A percentile compares a stretch with the other conserved stretches of the same genome.
Conservation (phyloP, 2,113 vertebrate genomes). For the Psephotus haematonotus region DNA sequence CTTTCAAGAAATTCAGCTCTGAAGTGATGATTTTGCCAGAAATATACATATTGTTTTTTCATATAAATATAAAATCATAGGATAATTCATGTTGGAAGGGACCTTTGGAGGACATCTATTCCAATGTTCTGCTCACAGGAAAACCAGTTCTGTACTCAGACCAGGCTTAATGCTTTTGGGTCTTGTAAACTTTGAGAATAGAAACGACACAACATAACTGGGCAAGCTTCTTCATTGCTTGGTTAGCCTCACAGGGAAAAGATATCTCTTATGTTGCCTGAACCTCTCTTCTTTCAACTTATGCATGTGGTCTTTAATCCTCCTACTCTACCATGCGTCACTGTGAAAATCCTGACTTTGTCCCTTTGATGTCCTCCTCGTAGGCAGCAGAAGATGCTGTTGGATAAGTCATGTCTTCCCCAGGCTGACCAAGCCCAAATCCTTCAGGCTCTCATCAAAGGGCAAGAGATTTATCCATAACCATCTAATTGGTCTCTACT, state of each 20-base stretch:
- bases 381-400: background rate
- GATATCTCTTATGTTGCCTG: background rate
- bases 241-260: background rate
- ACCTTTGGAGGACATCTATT: background rate
- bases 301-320: background rate
- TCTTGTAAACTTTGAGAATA: background rate
- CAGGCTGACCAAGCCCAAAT: background rate
- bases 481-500: background rate
- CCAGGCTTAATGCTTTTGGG: background rate
- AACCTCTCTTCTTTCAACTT: background rate
- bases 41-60: background rate
- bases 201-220: background rate
- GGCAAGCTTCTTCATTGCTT: background rate
- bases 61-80: background rate
- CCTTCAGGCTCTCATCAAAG: background rate
- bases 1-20: background rate
- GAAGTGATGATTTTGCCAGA: background rate
- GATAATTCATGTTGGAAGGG: background rate
- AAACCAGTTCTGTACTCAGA: background rate
- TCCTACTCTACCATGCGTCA: background rate
- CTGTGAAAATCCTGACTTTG: background rate
- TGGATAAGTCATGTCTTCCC: background rate
- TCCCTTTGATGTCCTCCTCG: background rate
- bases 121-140: background rate
- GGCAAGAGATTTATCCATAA: background rate